Evolutionary conservation across 2,113 vertebrate genomes (phyloP), one percentile per base, ranked within the genome.

Genomic region (Lepidothrix coronata): DNA sequence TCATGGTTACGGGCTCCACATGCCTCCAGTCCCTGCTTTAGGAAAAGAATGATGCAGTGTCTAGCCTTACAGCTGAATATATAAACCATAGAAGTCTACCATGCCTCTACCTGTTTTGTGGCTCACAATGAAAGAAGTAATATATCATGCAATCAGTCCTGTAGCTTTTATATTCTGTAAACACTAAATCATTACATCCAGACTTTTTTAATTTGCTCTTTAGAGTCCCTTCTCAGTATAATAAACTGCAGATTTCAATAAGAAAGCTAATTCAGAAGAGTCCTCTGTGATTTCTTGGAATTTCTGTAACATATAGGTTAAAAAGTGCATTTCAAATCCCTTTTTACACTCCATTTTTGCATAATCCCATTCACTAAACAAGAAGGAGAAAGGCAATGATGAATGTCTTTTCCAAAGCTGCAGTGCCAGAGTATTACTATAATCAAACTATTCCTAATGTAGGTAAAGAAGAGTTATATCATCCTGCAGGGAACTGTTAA

Each of bases 31-130:
- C 97, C 94, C 96, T 87, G 95, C 92, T 98, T 97, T 97, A 97
- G 97, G 96, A 97, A 96, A 98, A 98, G 98, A 98, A 98, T 98
- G 98, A 98, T 98, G 97, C 98, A 98, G 97, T 98, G 98, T 98
- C 98, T 98, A 96, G 98, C 97, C 98, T 97, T 97, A 97, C 98
- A 98, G 98, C 98, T 98, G 98, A 97, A 98, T 97, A 97, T 97
- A 98, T 97, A 98, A 98, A 98, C 98, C 97, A 97, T 98, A 98
- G 98, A 97, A 98, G 97, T 97, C 97, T 97, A 93, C 98, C 96
- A 97, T 98, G 97, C 95, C 96, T 96, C 95, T 98, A 98, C 98
- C 98, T 98, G 98, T 97, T 98, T 94, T 96, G 97, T 93, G 91
- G 98, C 95, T 97, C 94, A 98, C 98, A 98, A 98, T 96, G 97